Percentiles rank a stretch among this genome's conserved stretches.
phyloP scores from a whole-genome alignment of 1,140 invertebrate species.

The Asobara japonica region DNA sequence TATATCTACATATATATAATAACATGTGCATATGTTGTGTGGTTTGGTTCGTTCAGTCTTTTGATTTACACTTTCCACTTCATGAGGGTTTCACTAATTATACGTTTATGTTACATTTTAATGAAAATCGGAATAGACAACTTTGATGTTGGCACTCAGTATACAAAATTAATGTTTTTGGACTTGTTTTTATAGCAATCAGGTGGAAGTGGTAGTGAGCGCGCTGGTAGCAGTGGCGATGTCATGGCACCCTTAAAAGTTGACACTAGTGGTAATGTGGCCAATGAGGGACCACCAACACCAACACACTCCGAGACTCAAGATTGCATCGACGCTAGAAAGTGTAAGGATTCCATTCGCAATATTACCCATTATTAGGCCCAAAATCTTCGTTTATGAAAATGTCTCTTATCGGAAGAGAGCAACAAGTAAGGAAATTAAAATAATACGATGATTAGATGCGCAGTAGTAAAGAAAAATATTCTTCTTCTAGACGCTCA shows the following conservation, averaged over 20 bases:
- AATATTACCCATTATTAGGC: not conserved
- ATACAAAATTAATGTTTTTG: not conserved
- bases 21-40: too few species aligned
- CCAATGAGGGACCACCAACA: slow-evolving; percentile 73
- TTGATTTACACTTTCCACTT: too few species aligned
- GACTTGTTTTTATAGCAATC: slow-evolving; percentile 50
- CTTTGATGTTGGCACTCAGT: not conserved
- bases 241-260: slow-evolving; percentile 68
- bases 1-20: too few species aligned
- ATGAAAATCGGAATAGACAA: too few species aligned
- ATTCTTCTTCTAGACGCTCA: too few species aligned
- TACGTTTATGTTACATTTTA: too few species aligned
- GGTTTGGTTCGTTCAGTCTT: too few species aligned
- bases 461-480: too few species aligned
- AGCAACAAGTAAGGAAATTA: too few species aligned
- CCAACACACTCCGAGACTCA: slow-evolving; percentile 77
- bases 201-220: slow-evolving; percentile 50
- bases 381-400: not conserved
- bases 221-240: slow-evolving; percentile 58
- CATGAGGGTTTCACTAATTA: too few species aligned
- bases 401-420: too few species aligned
- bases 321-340: slow-evolving; percentile 71
- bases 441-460: too few species aligned
- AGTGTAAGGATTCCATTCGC: slow-evolving; percentile 59
- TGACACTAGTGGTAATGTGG: slow-evolving; percentile 67